Evolutionary conservation across 2,113 vertebrate species (phyloP), one percentile per base, ranked within the genome.

Genomic region (Copsychus sechellarum): DNA sequence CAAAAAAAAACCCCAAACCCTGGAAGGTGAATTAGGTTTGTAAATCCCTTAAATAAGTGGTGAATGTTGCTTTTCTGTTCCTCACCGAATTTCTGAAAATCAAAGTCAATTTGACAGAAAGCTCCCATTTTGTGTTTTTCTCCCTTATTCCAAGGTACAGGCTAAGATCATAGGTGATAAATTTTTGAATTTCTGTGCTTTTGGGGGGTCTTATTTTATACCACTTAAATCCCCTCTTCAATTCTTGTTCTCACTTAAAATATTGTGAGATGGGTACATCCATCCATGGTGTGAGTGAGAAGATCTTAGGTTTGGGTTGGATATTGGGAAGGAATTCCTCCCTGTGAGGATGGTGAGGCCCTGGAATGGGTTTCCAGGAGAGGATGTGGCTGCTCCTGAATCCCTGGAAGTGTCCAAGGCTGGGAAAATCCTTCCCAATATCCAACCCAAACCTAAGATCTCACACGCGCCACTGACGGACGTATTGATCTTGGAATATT

Each of bases 211-310:
- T 69, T 56, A 23, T 85, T 88, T 95, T 58, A 36, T 6, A 38
- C 4, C 21, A 14, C 19, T 70, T 43, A 8, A 40, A 77, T 13
- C 42, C 34, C 48, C 3, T 38, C 50, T 12, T 15, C 9, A 36
- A 29, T 48, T 61, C 26, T 25, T 31, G 9, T 8, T 54, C 54
- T 90, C 60, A 6, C 19, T 40, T 25, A 8, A 47, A 33, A 3
- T 6, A 10, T 15, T 42, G 3, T 1, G 8, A 40, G 48, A 24
- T 23, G 0, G n/a, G 62, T 8, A 5, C 0, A 0, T 29, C 60
- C 0, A 0, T 14, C 74, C 40, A 56, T 2, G 0, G 26, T 25
- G 1, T 0, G 1, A 88, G 24, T 36, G 8, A 34, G 60, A 26
- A 50, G 47, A 57, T 2, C 31, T 42, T 12, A 7, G 13, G 8